Percentiles rank a stretch among this genome's conserved stretches.
Conservation (phyloP, 2,113 vertebrate genomes). For the Paramisgurnus dabryanus region DNA sequence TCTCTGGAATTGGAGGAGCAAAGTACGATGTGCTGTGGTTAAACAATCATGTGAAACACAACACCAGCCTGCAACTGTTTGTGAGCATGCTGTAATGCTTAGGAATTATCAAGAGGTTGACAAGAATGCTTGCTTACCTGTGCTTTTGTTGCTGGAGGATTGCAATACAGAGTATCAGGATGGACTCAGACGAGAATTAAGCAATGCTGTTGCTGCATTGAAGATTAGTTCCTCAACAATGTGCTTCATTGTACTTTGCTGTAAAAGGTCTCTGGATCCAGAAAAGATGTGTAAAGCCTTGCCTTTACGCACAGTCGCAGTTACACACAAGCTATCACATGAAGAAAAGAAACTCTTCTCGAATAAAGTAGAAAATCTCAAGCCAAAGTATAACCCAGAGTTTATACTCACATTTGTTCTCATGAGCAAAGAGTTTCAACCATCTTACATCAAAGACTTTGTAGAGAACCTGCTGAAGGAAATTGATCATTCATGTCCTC, state of each 20-base stretch:
- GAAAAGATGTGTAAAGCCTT: slow-evolving; percentile 69
- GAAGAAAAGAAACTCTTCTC: slow-evolving; percentile 74
- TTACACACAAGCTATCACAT: slow-evolving; percentile 77
- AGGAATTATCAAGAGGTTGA: slow-evolving; percentile 77
- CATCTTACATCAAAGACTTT: slow-evolving; percentile 66
- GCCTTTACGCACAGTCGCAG: slow-evolving; percentile 73
- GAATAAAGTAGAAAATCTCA: slow-evolving; percentile 66
- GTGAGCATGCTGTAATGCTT: slow-evolving; percentile 73
- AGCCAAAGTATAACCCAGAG: slow-evolving; percentile 59
- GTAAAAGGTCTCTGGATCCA: slow-evolving; percentile 74
- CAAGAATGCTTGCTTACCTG: slow-evolving; percentile 68
- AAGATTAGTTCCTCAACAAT: slow-evolving; percentile 60
- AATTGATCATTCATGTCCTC: slow-evolving; percentile 65
- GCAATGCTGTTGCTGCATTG: slow-evolving; percentile 66
- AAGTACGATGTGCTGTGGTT: slow-evolving; percentile 76
- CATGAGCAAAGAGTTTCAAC: slow-evolving; percentile 78
- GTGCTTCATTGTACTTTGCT: slow-evolving; percentile 80
- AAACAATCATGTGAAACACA: slow-evolving; percentile 71
- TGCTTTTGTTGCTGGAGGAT: slow-evolving; percentile 80
- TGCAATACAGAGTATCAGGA: slow-evolving; percentile 77
- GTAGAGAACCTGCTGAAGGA: slow-evolving; percentile 73
- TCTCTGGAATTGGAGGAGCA: slow-evolving; percentile 78
- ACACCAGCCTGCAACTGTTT: slow-evolving; percentile 61
- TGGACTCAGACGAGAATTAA: slow-evolving; percentile 71
- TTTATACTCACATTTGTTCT: slow-evolving; percentile 82